phyloP scores from a whole-genome alignment of 2,888 invertebrate genomes.

The Anaspis maculata region DNA sequence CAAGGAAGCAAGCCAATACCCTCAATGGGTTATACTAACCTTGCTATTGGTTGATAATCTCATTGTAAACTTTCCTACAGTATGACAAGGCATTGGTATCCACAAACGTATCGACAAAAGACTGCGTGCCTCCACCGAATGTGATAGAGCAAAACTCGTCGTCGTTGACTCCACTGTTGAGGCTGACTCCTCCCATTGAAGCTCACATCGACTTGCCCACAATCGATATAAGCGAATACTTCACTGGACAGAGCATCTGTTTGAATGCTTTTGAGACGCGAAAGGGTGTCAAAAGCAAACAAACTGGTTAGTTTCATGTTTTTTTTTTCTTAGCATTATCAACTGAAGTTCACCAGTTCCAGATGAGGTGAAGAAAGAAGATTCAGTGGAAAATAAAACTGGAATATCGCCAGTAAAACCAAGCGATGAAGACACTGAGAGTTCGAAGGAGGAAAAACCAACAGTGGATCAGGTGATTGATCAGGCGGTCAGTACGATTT shows the following conservation, averaged over 20 bases:
- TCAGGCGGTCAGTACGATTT: conserved; percentile 35
- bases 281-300: conserved; percentile 47
- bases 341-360: conserved; percentile 3
- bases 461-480: conserved; percentile 23
- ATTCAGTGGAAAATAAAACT: conserved; percentile 7
- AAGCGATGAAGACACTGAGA: conserved; percentile 2
- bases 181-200: conserved; percentile 50
- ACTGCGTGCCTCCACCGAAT: conserved; percentile 23
- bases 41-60: no score
- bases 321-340: conserved; percentile 1
- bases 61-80: conserved; percentile 6
- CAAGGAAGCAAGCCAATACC: no score
- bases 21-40: no score
- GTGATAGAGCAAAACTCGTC: conserved; percentile 22
- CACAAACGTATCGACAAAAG: conserved; percentile 21
- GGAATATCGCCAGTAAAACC: conserved; percentile 16
- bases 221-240: conserved; percentile 65
- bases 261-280: conserved; percentile 69
- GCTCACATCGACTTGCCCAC: conserved; percentile 62
- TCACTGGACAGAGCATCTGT: conserved; percentile 71
- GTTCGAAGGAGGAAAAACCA: conserved; percentile 1
- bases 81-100: conserved; percentile 32
- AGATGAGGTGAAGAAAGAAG: conserved; percentile 9
- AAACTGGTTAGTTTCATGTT: conserved; percentile 1
- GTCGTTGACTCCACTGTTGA: conserved; percentile 24